Percentiles rank a stretch among this genome's conserved stretches.
Evolutionary conservation across 2,888 invertebrate species (phyloP).

Genomic region (Troides aeacus): DNA sequence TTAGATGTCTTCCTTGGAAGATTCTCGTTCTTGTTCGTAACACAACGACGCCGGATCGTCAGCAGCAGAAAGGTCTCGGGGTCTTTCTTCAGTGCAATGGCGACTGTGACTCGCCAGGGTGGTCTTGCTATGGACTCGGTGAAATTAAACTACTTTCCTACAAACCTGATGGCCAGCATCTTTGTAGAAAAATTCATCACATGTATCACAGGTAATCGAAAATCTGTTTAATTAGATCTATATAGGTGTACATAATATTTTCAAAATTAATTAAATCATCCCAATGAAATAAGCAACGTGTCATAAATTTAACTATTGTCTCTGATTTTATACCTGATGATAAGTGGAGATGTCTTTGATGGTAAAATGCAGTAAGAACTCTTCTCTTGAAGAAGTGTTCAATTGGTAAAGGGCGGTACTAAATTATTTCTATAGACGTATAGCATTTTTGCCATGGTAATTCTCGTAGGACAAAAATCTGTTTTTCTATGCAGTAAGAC

Average conservation of each 20-base stretch:
- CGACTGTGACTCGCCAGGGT: slow-evolving; percentile 96
- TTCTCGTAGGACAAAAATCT: too few relatives aligned
- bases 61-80: slow-evolving; percentile 86
- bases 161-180: slow-evolving; percentile 88
- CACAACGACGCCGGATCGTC: slow-evolving; percentile 86
- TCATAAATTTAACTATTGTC: too few relatives aligned
- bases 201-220: slow-evolving; percentile 89
- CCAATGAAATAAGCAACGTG: too few relatives aligned
- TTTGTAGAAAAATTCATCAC: slow-evolving; percentile 94
- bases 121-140: slow-evolving; percentile 98
- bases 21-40: slow-evolving; percentile 95
- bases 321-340: too few relatives aligned
- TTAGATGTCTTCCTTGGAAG: slow-evolving; percentile 98
- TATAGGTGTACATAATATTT: background rate
- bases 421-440: too few relatives aligned
- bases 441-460: too few relatives aligned
- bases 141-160: slow-evolving; percentile 94
- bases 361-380: too few relatives aligned
- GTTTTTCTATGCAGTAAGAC: too few relatives aligned
- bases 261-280: background rate
- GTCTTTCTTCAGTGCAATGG: slow-evolving; percentile 97
- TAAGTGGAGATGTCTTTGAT: too few relatives aligned
- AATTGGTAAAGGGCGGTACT: too few relatives aligned
- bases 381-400: too few relatives aligned
- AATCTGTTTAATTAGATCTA: background rate